Base-by-base conservation (phyloP, 2,797 vertebrate genomes). In the Menidia menidia region DNA sequence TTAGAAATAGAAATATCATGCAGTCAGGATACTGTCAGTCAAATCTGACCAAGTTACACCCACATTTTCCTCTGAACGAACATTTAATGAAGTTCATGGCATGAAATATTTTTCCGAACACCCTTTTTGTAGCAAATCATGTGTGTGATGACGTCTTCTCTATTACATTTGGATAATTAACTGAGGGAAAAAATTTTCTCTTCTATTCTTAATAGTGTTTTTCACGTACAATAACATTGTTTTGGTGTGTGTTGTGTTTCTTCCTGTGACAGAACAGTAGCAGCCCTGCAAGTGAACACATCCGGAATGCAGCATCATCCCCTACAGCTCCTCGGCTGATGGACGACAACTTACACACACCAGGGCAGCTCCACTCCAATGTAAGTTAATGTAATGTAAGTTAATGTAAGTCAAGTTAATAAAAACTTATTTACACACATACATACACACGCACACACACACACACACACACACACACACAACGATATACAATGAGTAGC, bases 261-360 rank as follows among this genome's bases (percentile, higher is more conserved):
- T 75, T 6, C 54, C 54, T 75, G 31, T 75, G 14, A 52, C 82
- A 93, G 92, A 91, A 78, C 78, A 77, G 50, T 19, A 61, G 59
- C 33, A 58, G 63, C 54, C 67, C 44, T 53, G 61, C 55, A 62
- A 62, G 41, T 7, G 18, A 77, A 50, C 15, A 76, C 51, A 60
- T 77, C 70, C 55, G 74, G 54, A 77, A 45, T 30, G 41, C 45
- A 32, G 18, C 64, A 5, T 78, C 84, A 39, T 92, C 84, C 6
- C 92, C 93, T 4, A 87, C 92, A 25, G 93, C 93, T 64, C 92
- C 93, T 39, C 88, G 89, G 64, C 77, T 92, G 55, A 87, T 71
- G 32, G 85, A 92, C 0, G 43, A 74, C 82, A 86, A 70, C 72
- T 41, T 59, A 64, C 77, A 81, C 64, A 52, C 50, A 13, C 48